These are phyloP conservation scores for Oophaga pumilio DNA, from an alignment of 2,113 vertebrate genomes.

Conservation along the genomic window DNA sequence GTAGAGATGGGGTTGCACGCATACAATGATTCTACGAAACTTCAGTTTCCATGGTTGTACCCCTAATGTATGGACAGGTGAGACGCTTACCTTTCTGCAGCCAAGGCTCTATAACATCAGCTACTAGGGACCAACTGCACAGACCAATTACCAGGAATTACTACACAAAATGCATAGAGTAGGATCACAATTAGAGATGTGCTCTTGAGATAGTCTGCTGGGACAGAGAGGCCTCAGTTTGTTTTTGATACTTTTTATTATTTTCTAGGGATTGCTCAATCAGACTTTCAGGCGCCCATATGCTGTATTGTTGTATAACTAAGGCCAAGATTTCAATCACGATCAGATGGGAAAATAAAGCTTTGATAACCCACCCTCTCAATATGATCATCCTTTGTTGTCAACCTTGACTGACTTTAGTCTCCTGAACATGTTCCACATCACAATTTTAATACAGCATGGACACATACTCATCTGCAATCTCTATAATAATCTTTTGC, in stretches of 20 bases:
- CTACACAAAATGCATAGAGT: too few relatives aligned
- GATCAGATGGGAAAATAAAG: conserved; percentile 6
- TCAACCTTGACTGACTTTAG: not conserved
- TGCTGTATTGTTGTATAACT: not conserved
- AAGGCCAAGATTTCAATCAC: conserved; percentile 15
- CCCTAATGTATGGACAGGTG: too few relatives aligned
- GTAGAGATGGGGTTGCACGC: not conserved
- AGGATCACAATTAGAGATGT: not conserved
- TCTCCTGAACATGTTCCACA: not conserved
- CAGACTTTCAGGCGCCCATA: conserved; percentile 37
- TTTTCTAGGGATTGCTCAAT: not conserved
- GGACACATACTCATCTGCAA: conserved; percentile 91
- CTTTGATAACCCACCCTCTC: not conserved
- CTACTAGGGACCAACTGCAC: too few relatives aligned
- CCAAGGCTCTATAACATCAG: too few relatives aligned
- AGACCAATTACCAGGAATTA: too few relatives aligned
- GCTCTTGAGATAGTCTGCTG: not conserved
- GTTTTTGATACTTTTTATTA: not conserved
- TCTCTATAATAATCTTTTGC: conserved; percentile 88
- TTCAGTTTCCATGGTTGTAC: too few relatives aligned
- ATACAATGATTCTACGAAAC: too few relatives aligned
- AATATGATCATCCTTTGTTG: not conserved
- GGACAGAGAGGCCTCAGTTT: not conserved
- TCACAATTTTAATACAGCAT: not conserved
- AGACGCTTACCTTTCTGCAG: too few relatives aligned